Percentiles rank a stretch among this genome's conserved stretches.
phyloP scores from a whole-genome alignment of 2,797 vertebrate species.

The Vultur gryphus region DNA sequence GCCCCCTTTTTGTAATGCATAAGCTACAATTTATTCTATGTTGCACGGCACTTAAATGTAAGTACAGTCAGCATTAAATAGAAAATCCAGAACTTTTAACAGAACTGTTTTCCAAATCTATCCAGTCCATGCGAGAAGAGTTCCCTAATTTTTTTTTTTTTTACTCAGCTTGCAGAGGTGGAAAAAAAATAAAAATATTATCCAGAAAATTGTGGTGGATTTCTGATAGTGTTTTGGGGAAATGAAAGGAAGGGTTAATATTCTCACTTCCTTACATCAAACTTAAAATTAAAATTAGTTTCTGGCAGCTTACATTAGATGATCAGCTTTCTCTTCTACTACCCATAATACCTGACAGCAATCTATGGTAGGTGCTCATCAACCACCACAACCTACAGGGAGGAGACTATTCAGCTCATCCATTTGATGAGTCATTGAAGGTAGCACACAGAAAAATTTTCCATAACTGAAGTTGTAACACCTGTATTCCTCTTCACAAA shows the following conservation, averaged over 20 bases:
- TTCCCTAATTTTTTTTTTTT: background rate
- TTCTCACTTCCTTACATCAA: background rate
- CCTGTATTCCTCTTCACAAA: background rate
- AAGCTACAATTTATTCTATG: background rate
- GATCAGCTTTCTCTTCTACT: background rate
- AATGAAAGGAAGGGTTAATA: background rate
- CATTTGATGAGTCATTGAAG: background rate
- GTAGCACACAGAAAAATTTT: background rate
- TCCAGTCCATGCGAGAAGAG: background rate
- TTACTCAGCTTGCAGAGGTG: background rate
- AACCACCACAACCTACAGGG: background rate
- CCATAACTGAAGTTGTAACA: background rate
- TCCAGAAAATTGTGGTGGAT: background rate
- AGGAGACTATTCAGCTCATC: background rate
- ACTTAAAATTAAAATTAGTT: background rate
- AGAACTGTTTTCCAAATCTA: background rate
- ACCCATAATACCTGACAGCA: background rate
- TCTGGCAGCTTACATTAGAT: background rate
- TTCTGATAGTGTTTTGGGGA: background rate
- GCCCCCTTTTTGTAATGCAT: background rate
- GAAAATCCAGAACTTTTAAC: background rate
- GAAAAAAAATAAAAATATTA: background rate
- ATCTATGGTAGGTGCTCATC: background rate
- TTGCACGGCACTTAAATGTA: background rate
- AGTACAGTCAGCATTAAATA: background rate